Evolutionary conservation across 2,797 vertebrate species (phyloP), one percentile per base, ranked within the genome.

Genomic region (Sebastes paucispinis): DNA sequence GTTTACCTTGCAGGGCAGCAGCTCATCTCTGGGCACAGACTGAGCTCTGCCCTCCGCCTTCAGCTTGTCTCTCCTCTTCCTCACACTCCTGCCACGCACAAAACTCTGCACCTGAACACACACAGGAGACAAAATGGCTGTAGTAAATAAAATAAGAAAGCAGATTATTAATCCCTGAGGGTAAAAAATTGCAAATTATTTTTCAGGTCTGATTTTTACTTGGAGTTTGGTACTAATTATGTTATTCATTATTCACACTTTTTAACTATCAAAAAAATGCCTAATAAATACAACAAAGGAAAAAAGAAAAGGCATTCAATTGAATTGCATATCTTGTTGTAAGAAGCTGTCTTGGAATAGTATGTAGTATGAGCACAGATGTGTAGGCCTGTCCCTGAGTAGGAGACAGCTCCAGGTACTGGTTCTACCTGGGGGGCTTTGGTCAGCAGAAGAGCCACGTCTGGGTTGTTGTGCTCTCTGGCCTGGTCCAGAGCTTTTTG

Each of bases 41-140:
- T 98, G 98, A 65, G 98, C 97, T 86, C 98, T 92, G 69, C 98
- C 96, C 79, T 98, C 97, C 22, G 97, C 97, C 91, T 97, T 99
- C 86, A 98, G 95, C 84, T 92, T 98, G 70, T 99, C 98, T 81
- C 98, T 97, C 90, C 96, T 98, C 93, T 98, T 98, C 91, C 98
- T 97, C 88, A 97, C 95, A 88, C 95, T 98, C 92, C 98, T 96
- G 76, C 98, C 98, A 52, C 97, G 97, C 79, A 96, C 95, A 82
- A 98, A 99, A 80, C 96, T 97, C n/a, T 97, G 96, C 62, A 97
- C 95, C 97, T 97, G 86, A 75, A 86, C 25, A 83, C 47, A 85
- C 29, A 69, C n/a, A 50, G 8, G 8, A 7, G 1, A 73, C 34
- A 39, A 43, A 32, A 24, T 16, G 8, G 43, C 22, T 36, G 10